Conservation (phyloP, 2,797 vertebrate genomes). For the Thunnus albacares region DNA sequence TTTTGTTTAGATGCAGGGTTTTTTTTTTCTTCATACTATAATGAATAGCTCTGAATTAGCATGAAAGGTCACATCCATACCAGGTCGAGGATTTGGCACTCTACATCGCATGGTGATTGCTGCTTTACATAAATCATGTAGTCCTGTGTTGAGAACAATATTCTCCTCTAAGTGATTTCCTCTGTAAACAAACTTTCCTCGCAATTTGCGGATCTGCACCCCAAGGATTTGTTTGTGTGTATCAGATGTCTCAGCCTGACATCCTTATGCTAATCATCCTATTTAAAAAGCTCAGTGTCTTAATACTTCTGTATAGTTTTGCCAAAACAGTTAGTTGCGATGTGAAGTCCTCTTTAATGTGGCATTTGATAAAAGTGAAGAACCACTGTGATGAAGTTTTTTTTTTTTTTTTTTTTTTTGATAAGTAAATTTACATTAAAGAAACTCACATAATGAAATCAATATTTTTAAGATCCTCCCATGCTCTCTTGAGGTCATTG, state of each 20-base stretch:
- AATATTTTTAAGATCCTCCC: conserved; percentile 18
- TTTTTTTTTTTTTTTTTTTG: not conserved
- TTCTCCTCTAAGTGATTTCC: conserved; percentile 55
- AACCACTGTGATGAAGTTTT: conserved; percentile 1
- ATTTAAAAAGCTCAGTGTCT: not conserved
- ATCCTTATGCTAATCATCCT: conserved; percentile 31
- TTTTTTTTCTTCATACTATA: conserved; percentile 30
- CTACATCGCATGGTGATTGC: conserved; percentile 68
- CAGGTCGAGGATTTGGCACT: conserved; percentile 61
- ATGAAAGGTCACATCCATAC: conserved; percentile 73
- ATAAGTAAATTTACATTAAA: conserved; percentile 21
- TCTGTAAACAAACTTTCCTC: conserved; percentile 49
- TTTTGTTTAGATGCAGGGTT: conserved; percentile 66
- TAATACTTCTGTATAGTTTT: not conserved
- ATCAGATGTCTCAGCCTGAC: conserved; percentile 17
- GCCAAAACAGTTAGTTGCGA: not conserved
- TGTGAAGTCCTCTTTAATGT: not conserved
- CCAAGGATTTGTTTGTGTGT: conserved; percentile 27
- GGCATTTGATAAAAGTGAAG: not conserved
- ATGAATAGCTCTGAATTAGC: conserved; percentile 72
- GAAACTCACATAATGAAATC: conserved; percentile 41
- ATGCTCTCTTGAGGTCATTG: conserved; percentile 17
- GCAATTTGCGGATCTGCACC: conserved; percentile 28
- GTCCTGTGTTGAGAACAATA: conserved; percentile 53
- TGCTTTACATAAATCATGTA: conserved; percentile 76